These are phyloP conservation scores for Pinctada fucata DNA, from an alignment of 2,888 invertebrate species.

Conservation along the genomic window DNA sequence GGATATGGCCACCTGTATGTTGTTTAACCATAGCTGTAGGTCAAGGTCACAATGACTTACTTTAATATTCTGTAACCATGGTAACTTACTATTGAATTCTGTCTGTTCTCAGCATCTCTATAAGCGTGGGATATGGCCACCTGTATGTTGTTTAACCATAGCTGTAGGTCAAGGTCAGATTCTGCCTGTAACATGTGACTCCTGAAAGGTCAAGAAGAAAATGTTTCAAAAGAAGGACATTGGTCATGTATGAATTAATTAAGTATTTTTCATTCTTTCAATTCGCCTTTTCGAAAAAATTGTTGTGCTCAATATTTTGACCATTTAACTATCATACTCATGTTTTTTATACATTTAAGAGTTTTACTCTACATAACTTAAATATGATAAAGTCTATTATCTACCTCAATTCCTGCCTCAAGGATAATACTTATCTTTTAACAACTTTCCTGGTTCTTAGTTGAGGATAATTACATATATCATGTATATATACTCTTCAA, in stretches of 20 bases:
- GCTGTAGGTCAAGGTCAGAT: constrained; percentile 91
- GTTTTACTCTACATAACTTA: too few relatives aligned
- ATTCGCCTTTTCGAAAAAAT: background rate
- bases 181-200: constrained; percentile 99
- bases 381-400: too few relatives aligned
- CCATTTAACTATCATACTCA: too few relatives aligned
- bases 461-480: too few relatives aligned
- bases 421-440: too few relatives aligned
- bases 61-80: background rate
- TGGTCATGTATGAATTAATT: background rate
- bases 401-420: too few relatives aligned
- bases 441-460: too few relatives aligned
- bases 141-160: constrained; percentile 94
- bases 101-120: constrained; percentile 61
- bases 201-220: constrained; percentile 78
- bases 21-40: constrained; percentile 91
- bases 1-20: constrained; percentile 83
- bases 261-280: background rate
- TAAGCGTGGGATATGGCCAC: constrained; percentile 76
- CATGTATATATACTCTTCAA: too few relatives aligned
- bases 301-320: background rate
- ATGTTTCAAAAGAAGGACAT: background rate
- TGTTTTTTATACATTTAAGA: too few relatives aligned
- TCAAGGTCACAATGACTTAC: constrained; percentile 83
- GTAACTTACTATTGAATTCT: constrained; percentile 15